phyloP scores from a whole-genome alignment of 2,888 invertebrate species.

The Ornithoptera priamus region DNA sequence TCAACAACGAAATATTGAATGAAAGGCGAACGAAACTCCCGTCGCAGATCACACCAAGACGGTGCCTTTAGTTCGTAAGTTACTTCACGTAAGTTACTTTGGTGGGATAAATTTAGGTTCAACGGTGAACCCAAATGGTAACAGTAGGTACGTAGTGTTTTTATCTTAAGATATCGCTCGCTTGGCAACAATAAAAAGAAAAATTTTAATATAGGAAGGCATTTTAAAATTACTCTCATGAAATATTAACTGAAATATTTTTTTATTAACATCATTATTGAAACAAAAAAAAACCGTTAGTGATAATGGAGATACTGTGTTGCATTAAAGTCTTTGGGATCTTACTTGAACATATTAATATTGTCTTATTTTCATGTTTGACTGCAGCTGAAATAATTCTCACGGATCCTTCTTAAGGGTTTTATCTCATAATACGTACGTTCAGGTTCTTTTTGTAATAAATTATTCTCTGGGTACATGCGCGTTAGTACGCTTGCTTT shows the following conservation, averaged over 20 bases:
- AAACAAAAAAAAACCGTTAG: background rate
- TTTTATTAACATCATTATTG: background rate
- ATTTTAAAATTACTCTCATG: background rate
- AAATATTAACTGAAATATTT: background rate
- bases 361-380: background rate
- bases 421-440: slow-evolving; percentile 64
- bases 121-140: too few species aligned
- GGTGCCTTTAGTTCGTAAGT: too few species aligned
- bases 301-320: background rate
- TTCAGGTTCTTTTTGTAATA: slow-evolving; percentile 73
- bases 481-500: background rate
- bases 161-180: too few species aligned
- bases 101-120: too few species aligned
- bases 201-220: too few species aligned
- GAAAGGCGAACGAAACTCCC: too few species aligned
- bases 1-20: too few species aligned
- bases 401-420: slow-evolving; percentile 71
- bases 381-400: slow-evolving; percentile 63
- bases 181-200: too few species aligned
- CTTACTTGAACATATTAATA: background rate
- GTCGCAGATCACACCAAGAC: too few species aligned
- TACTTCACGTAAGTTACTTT: too few species aligned
- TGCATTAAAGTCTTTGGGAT: background rate
- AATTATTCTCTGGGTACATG: slow-evolving; percentile 54
- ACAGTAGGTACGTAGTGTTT: too few species aligned